Conservation (phyloP, 1,140 invertebrate species). For the Drosophila gunungcola region DNA sequence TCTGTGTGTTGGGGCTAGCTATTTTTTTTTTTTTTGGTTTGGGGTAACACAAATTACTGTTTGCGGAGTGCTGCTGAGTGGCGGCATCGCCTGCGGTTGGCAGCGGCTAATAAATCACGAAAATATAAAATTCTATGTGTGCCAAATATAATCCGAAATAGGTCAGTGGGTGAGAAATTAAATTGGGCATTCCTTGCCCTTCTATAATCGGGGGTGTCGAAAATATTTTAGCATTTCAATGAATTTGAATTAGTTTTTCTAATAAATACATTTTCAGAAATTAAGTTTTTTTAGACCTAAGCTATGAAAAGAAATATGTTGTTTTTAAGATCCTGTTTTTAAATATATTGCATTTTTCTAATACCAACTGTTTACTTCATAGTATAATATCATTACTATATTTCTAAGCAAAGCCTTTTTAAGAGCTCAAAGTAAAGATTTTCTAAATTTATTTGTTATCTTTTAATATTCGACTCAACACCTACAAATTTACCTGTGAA, state of each 20-base stretch:
- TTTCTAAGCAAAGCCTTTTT: too few relatives aligned
- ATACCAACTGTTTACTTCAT: too few relatives aligned
- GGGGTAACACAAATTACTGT: conserved; percentile 64
- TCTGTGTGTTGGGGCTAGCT: conserved; percentile 4
- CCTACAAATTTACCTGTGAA: not conserved
- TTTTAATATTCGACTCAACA: not conserved
- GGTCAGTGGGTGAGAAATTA: conserved; percentile 9
- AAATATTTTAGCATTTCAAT: not conserved
- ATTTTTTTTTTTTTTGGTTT: conserved; percentile 41
- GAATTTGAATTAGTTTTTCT: not conserved
- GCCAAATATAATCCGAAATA: conserved; percentile 15
- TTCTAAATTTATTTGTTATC: too few relatives aligned
- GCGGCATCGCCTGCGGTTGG: conserved; percentile 56
- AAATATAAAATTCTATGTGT: conserved; percentile 26
- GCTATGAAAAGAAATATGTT: too few relatives aligned
- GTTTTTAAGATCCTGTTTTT: too few relatives aligned
- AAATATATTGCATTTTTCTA: too few relatives aligned
- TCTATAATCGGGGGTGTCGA: not conserved
- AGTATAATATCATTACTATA: too few relatives aligned
- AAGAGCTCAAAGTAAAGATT: too few relatives aligned
- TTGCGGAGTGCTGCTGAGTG: conserved; percentile 64
- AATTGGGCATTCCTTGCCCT: not conserved
- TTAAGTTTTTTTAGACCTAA: too few relatives aligned
- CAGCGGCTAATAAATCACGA: conserved; percentile 69
- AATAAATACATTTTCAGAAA: too few relatives aligned